Base-by-base conservation (phyloP, 2,113 vertebrate genomes). In the Forbesichthys agassizii region DNA sequence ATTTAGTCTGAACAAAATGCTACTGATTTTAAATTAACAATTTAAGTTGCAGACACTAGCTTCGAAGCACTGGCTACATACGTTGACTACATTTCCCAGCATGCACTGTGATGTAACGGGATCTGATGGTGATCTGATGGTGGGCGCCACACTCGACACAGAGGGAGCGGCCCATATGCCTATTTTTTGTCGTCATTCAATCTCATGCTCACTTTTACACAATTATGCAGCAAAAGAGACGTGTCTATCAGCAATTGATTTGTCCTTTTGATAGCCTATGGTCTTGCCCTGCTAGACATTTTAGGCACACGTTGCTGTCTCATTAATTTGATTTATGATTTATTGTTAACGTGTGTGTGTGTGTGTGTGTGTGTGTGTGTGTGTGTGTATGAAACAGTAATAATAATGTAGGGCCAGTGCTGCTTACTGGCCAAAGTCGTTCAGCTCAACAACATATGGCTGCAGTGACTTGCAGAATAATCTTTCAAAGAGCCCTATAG, bases 51-150 rank as follows among this genome's bases (percentile, higher is more conserved):
- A 42, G 36, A 5, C 7, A 8, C 36, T 42, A 42, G 66, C 71
- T 62, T 47, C 9, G 33, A 36, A 58, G 14, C 54, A 9, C 9
- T 66, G 67, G 68, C 73, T 86, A 81, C 69, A 86, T 77, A 9
- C 0, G 57, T 2, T 4, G 75, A 83, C 86, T 89, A 70, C 80
- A 81, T 84, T 86, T 84, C 88, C 90, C 90, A 89, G 76, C 75
- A 81, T 58, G 80, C 88, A 52, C 27, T 66, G 74, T 33, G 78
- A 73, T 61, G 69, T 65, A 75, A 76, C 18, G 49, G 13, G 63
- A 64, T 58, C 42, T 3, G 52, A 62, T 56, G 12, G 42, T 74
- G 63, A 64, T 58, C 42, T 3, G 52, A 62, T 56, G 12, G 42
- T 74, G 58, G 72, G 75, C 66, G 76, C 68, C 49, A 7, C 72